phyloP scores from a whole-genome alignment of 2,113 vertebrate species.

The Micronycteris hirsuta region DNA sequence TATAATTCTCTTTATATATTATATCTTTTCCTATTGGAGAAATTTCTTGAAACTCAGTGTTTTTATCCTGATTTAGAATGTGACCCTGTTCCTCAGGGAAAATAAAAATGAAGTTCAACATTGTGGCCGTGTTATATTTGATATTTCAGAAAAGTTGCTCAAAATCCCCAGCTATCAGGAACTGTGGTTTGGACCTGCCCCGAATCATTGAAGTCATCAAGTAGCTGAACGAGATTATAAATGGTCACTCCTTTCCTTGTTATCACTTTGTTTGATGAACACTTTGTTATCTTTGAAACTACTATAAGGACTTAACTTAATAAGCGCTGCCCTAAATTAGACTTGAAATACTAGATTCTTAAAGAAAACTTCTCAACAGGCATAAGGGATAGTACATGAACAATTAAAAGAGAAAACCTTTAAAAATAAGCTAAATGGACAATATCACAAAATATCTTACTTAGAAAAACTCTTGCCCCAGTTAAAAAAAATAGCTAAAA shows the following conservation, averaged over 20 bases:
- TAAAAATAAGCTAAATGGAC: background rate
- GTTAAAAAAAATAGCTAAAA: background rate
- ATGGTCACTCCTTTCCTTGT: background rate
- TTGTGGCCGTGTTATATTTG: background rate
- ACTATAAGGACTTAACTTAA: background rate
- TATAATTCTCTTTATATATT: background rate
- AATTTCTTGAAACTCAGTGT: background rate
- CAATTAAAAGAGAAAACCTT: background rate
- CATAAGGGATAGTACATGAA: background rate
- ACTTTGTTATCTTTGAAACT: background rate
- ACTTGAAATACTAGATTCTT: background rate
- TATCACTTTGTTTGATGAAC: conserved; percentile 2
- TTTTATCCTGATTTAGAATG: background rate
- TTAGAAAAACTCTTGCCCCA: background rate
- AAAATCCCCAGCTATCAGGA: background rate
- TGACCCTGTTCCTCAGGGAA: background rate
- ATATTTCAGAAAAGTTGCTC: conserved; percentile 36
- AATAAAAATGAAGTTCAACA: background rate
- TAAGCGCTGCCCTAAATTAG: background rate
- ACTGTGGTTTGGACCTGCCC: background rate
- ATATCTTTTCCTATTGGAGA: background rate
- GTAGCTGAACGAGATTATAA: background rate
- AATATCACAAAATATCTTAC: background rate
- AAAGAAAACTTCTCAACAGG: background rate
- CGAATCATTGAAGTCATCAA: background rate